phyloP scores from a whole-genome alignment of 92 coral and sea anemone species.

The Phenganax stokvisi region DNA sequence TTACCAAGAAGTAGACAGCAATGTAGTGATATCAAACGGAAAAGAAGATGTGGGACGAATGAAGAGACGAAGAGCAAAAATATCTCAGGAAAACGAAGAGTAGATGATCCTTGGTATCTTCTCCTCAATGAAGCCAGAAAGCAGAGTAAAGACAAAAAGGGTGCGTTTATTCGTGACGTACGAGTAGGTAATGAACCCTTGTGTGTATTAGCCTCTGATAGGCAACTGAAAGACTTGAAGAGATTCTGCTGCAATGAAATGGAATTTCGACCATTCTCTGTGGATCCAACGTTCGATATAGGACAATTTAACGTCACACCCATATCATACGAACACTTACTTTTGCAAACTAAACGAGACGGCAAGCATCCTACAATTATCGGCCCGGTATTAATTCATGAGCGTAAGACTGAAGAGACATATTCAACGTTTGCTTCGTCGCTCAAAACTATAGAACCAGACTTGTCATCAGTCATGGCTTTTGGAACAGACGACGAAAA shows the following conservation, averaged over 20 bases:
- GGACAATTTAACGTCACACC: too few species aligned
- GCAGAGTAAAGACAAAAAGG: neutral
- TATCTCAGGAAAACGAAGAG: neutral
- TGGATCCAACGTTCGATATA: too few species aligned
- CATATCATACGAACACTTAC: neutral
- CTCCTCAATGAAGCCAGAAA: slow-evolving; percentile 31
- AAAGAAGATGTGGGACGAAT: too few species aligned
- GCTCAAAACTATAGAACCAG: too few species aligned
- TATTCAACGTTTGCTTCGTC: neutral
- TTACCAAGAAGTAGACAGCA: too few species aligned
- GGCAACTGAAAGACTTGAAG: slow-evolving; percentile 36
- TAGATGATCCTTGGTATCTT: slow-evolving; percentile 30
- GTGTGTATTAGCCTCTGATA: slow-evolving; percentile 31
- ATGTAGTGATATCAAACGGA: too few species aligned
- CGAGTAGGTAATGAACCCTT: slow-evolving; percentile 35
- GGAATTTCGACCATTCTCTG: neutral
- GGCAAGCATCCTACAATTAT: slow-evolving; percentile 9
- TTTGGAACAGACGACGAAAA: slow-evolving; percentile 19
- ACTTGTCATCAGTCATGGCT: neutral
- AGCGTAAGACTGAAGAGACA: slow-evolving; percentile 10
- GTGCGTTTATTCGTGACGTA: slow-evolving; percentile 35
- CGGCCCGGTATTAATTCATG: slow-evolving; percentile 22
- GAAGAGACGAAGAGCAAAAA: neutral
- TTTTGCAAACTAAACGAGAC: neutral
- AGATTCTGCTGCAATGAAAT: slow-evolving; percentile 34